These are phyloP conservation scores for Oryzias celebensis DNA, from an alignment of 2,113 vertebrate genomes.

Conservation along the genomic window DNA sequence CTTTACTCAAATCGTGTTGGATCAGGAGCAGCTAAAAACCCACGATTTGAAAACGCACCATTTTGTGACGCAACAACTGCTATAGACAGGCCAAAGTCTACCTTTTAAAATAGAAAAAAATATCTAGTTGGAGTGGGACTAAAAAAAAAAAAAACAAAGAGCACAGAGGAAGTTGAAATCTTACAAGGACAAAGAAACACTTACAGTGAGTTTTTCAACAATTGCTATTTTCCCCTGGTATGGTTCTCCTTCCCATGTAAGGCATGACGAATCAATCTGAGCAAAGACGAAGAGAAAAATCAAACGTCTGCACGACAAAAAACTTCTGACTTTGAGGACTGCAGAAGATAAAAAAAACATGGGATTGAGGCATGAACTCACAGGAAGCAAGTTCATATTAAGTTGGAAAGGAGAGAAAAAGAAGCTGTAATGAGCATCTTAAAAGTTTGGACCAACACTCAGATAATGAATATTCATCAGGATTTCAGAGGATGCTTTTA, in stretches of 20 bases:
- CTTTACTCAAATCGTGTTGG: no score
- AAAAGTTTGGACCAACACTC: no score
- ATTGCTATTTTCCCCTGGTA: conserved; percentile 97
- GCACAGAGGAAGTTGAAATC: not conserved
- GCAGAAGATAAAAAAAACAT: not conserved
- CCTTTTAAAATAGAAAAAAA: no score
- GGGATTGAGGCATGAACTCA: not conserved
- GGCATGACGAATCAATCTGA: conserved; percentile 95
- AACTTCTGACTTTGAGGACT: not conserved
- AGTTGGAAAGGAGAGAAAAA: not conserved
- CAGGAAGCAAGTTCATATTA: no score
- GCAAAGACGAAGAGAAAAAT: conserved; percentile 18
- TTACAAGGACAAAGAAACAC: conserved; percentile 8
- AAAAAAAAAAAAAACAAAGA: not conserved
- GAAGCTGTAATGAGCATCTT: no score
- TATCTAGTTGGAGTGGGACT: no score
- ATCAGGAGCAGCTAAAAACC: no score
- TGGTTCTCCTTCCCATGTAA: conserved; percentile 98
- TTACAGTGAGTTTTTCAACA: conserved; percentile 95
- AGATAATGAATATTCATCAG: no score
- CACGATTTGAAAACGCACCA: no score
- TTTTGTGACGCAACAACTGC: no score
- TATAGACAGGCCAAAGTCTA: no score
- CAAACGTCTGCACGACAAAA: not conserved
- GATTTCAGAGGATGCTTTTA: no score